Conservation (phyloP, 2,888 invertebrate genomes). For the Leuctra nigra region DNA sequence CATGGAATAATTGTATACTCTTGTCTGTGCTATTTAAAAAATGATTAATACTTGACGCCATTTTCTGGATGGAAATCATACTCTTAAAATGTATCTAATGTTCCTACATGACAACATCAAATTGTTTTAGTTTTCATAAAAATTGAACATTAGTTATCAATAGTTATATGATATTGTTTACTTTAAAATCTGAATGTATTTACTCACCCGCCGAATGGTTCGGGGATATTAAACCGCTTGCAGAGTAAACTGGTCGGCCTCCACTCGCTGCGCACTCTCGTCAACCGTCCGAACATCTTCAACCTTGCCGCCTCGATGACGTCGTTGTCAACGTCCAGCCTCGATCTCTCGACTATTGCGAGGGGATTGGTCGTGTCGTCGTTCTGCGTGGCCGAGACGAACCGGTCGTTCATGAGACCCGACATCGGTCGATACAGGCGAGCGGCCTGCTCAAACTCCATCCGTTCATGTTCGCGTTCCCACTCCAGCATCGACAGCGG, state of each 20-base stretch:
- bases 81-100: too few species aligned
- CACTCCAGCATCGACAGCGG: constrained; percentile 60
- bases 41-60: too few species aligned
- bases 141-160: too few species aligned
- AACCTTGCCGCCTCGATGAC: constrained; percentile 54
- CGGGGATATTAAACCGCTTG: constrained; percentile 89
- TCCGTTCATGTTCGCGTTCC: constrained; percentile 71
- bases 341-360: constrained; percentile 34
- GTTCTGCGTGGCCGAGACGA: constrained; percentile 51
- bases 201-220: constrained; percentile 62
- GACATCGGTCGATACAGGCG: constrained; percentile 59
- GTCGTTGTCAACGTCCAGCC: constrained; percentile 42
- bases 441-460: constrained; percentile 73
- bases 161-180: too few species aligned
- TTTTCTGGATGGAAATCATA: too few species aligned
- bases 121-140: too few species aligned
- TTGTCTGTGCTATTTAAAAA: too few species aligned
- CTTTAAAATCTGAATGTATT: too few species aligned
- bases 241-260: constrained; percentile 76
- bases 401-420: constrained; percentile 48
- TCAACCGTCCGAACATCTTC: constrained; percentile 72
- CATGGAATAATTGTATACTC: too few species aligned
- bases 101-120: too few species aligned
- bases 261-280: constrained; percentile 65
- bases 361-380: constrained; percentile 42